These are phyloP conservation scores for Sinocyclocheilus anshuiensis DNA, from an alignment of 2,113 vertebrate species.

Conservation along the genomic window DNA sequence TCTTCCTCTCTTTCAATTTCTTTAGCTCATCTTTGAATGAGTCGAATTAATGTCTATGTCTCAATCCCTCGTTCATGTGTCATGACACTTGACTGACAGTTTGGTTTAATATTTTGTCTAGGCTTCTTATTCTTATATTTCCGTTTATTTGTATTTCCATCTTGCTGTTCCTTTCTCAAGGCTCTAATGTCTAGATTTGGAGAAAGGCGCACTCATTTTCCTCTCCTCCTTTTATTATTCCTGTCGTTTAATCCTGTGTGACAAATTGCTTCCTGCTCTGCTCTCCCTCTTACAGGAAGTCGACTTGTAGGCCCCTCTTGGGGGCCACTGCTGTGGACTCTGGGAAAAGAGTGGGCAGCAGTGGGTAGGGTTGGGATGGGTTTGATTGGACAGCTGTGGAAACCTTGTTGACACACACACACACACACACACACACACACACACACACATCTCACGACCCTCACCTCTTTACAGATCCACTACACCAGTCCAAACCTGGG, in stretches of 20 bases:
- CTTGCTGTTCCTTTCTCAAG: neutral
- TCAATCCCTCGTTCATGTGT: neutral
- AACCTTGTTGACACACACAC: conserved; percentile 54
- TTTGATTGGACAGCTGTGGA: conserved; percentile 57
- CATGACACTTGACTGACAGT: conserved; percentile 4
- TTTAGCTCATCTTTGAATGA: no score
- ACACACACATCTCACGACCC: conserved; percentile 23
- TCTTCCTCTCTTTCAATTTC: neutral
- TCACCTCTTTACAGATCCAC: neutral
- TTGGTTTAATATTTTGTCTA: neutral
- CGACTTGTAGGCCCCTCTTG: conserved; percentile 34
- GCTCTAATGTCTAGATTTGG: neutral
- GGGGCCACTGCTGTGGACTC: conserved; percentile 28
- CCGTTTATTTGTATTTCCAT: neutral
- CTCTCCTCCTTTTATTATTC: conserved; percentile 41
- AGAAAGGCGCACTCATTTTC: neutral
- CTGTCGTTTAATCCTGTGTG: conserved; percentile 51
- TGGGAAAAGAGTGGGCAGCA: conserved; percentile 55
- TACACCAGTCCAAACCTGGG: conserved; percentile 9
- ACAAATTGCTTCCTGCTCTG: conserved; percentile 58
- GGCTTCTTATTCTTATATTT: neutral
- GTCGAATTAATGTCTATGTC: neutral
- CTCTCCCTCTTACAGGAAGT: conserved; percentile 49
- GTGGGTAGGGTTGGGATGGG: conserved; percentile 25
- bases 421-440: conserved; percentile 52